Evolutionary conservation across 2,113 vertebrate species (phyloP).

Genomic region (Athene noctua): DNA sequence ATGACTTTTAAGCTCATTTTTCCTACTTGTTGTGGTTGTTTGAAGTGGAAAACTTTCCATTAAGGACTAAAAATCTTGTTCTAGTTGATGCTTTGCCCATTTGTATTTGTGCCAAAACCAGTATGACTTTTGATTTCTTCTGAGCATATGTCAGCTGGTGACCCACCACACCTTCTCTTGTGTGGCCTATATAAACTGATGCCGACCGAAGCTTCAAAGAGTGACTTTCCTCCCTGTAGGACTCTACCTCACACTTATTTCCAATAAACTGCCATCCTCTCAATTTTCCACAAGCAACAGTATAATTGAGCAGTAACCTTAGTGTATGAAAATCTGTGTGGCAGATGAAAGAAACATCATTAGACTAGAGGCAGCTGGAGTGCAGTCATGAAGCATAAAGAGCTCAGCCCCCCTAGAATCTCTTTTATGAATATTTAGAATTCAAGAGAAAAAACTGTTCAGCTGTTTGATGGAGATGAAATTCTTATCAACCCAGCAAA

Average conservation of each 20-base stretch:
- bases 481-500: background rate
- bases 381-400: background rate
- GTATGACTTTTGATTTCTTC: constrained; percentile 22
- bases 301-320: constrained; percentile 33
- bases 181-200: constrained; percentile 8
- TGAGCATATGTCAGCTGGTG: constrained; percentile 38
- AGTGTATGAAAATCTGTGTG: constrained; percentile 11
- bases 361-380: background rate
- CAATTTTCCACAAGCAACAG: constrained; percentile 28
- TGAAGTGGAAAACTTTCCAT: constrained; percentile 48
- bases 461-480: background rate
- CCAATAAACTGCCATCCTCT: constrained; percentile 32
- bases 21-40: constrained; percentile 19
- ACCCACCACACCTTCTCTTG: constrained; percentile 42
- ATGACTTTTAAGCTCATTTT: background rate
- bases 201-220: background rate
- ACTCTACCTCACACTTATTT: constrained; percentile 25
- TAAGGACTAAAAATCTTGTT: background rate
- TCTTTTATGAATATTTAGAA: background rate
- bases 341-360: constrained; percentile 19
- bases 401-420: background rate
- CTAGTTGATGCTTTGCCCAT: constrained; percentile 13
- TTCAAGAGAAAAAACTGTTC: background rate
- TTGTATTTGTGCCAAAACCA: constrained; percentile 12
- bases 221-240: background rate